Evolutionary conservation across 2,797 vertebrate species (phyloP).

Genomic region (Brachyalestes nurse): DNA sequence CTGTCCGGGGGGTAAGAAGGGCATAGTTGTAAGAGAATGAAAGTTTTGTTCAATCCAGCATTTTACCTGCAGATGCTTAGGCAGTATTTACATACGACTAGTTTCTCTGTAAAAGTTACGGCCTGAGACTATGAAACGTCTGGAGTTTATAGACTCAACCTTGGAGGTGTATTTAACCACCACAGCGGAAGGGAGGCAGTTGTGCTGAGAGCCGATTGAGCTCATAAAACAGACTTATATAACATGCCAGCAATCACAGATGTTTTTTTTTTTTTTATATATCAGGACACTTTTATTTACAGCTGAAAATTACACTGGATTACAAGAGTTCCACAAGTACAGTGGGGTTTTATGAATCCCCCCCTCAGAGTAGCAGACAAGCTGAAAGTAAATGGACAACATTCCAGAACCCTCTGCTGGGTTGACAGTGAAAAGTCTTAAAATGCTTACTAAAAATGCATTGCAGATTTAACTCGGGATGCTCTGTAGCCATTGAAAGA

Average conservation of each 20-base stretch:
- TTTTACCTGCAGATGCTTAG: not conserved
- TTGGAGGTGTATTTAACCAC: conserved; percentile 7
- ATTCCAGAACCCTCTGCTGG: conserved; percentile 49
- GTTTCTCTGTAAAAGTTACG: conserved; percentile 28
- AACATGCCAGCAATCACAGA: conserved; percentile 33
- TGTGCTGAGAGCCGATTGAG: conserved; percentile 19
- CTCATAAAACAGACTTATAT: conserved; percentile 25
- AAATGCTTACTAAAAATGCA: conserved; percentile 21
- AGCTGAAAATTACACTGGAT: conserved; percentile 63
- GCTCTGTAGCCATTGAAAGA: conserved; percentile 4
- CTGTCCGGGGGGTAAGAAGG: not conserved
- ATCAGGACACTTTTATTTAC: conserved; percentile 66
- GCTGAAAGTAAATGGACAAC: conserved; percentile 43
- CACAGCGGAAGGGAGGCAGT: not conserved
- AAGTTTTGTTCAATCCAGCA: not conserved
- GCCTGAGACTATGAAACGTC: conserved; percentile 3
- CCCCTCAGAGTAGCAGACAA: conserved; percentile 31
- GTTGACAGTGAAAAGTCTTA: conserved; percentile 38
- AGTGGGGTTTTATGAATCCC: conserved; percentile 50
- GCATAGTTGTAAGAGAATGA: not conserved
- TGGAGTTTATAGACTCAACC: conserved; percentile 39
- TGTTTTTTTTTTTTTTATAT: conserved; percentile 39
- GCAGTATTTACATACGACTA: conserved; percentile 19
- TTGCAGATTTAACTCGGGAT: conserved; percentile 25
- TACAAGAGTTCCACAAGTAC: conserved; percentile 63